Evolutionary conservation across 2,797 vertebrate genomes (phyloP), one percentile per base, ranked within the genome.

Genomic region (Alauda arvensis): DNA sequence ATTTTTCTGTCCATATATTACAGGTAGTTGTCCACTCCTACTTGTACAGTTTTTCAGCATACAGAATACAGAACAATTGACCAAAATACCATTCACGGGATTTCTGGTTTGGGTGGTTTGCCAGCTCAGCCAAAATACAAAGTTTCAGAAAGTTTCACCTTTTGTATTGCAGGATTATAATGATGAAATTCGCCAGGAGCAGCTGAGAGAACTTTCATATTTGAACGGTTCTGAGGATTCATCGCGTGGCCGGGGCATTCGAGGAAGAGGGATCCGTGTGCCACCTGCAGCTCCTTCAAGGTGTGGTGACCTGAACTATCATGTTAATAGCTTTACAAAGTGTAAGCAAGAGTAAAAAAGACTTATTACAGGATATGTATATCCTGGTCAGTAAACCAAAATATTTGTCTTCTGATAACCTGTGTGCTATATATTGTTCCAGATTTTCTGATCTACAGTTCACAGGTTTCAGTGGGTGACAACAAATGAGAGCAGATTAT

Each of bases 141-240:
- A 68, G 25, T 85, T 85, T 87, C 71, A 89, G 62, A 17, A 53
- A 29, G 14, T 85, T 71, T 42, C 67, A 12, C 65, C 29, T 68
- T 87, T 63, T 93, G 15, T 33, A 29, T 93, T 94, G 83, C 78
- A 98, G 99, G 99, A 99, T 96, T 99, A 99, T 94, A 99, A 99
- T 83, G 99, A 99, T 95, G 98, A 99, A 97, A 99, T 99, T 95
- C 98, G 99, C 87, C 99, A 99, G 96, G 99, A 99, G 94, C 99
- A 99, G 77, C 97, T 99, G 90, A 98, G 99, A 92, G 99, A 99
- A 95, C 97, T 99, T 68, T 99, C 99, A 1, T 98, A 99, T 93
- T 95, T 99, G 95, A 99, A 99, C 3, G 99, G 99, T 84, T 99
- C 98, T 8, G 98, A 99, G 19, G 99, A 99, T 76, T 97, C 98